These are phyloP conservation scores for Syngnathus acus DNA, from an alignment of 2,797 vertebrate species.

Conservation along the genomic window DNA sequence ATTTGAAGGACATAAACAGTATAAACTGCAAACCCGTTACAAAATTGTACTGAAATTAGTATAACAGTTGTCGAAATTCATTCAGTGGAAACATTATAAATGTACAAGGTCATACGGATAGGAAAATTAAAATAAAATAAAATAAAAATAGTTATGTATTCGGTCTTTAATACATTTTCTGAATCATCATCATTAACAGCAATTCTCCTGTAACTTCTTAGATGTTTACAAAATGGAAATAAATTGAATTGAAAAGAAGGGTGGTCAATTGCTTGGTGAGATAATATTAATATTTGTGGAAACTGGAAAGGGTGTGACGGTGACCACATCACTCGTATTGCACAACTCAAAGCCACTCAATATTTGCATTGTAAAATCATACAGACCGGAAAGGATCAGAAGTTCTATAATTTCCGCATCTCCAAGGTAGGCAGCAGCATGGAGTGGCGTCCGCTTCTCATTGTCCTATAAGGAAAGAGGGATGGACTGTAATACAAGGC, in stretches of 20 bases:
- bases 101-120: background rate
- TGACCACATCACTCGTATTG: background rate
- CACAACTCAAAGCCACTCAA: background rate
- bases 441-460: slow-evolving; percentile 95
- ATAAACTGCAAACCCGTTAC: slow-evolving; percentile 3
- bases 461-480: slow-evolving; percentile 77
- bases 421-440: slow-evolving; percentile 95
- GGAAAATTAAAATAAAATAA: background rate
- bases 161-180: too few relatives aligned
- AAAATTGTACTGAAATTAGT: background rate
- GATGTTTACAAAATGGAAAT: background rate
- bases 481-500: slow-evolving; percentile 14
- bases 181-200: background rate
- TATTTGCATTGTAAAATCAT: slow-evolving; percentile 4
- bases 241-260: too few relatives aligned
- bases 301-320: background rate
- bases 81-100: background rate
- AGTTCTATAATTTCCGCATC: slow-evolving; percentile 98
- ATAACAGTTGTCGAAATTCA: background rate
- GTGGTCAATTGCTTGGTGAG: too few relatives aligned
- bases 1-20: background rate
- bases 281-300: background rate
- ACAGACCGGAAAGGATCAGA: slow-evolving; percentile 93
- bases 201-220: background rate
- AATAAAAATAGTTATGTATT: too few relatives aligned